phyloP scores from a whole-genome alignment of 2,113 vertebrate genomes.

The Apodemus sylvaticus region DNA sequence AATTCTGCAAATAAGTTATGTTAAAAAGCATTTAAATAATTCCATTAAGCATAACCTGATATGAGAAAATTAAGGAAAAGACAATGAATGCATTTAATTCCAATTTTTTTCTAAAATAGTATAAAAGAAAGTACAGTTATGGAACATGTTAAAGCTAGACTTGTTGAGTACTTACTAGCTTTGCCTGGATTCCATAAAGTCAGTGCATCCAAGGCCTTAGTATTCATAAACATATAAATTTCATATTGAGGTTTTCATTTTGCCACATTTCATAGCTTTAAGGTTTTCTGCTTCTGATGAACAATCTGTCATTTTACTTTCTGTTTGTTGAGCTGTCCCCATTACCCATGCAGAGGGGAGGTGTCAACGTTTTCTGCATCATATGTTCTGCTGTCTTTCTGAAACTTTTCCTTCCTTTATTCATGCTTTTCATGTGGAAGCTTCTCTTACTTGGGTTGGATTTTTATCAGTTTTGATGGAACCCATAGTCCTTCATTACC shows the following conservation, averaged over 20 bases:
- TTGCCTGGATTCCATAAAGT: slow-evolving; percentile 2
- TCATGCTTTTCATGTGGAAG: too few species aligned
- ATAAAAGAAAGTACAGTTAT: neutral
- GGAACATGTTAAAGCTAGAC: neutral
- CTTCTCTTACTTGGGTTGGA: too few species aligned
- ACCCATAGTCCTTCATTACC: too few species aligned
- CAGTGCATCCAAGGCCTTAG: neutral
- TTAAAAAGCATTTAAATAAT: neutral
- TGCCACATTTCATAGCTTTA: neutral
- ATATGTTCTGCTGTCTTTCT: too few species aligned
- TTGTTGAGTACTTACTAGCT: neutral
- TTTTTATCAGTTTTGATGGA: too few species aligned
- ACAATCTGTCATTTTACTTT: too few species aligned
- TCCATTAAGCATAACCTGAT: neutral
- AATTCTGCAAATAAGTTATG: neutral
- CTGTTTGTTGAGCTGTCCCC: too few species aligned
- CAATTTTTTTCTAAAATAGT: neutral
- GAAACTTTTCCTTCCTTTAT: too few species aligned
- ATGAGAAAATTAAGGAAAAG: neutral
- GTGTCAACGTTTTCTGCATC: too few species aligned
- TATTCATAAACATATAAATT: neutral
- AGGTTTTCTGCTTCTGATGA: too few species aligned
- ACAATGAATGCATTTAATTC: neutral
- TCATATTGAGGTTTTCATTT: neutral
- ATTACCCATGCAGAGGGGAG: too few species aligned